Percentiles rank a stretch among this genome's conserved stretches.
Conservation (phyloP, 2,797 vertebrate species). For the Ambastaia sidthimunki region DNA sequence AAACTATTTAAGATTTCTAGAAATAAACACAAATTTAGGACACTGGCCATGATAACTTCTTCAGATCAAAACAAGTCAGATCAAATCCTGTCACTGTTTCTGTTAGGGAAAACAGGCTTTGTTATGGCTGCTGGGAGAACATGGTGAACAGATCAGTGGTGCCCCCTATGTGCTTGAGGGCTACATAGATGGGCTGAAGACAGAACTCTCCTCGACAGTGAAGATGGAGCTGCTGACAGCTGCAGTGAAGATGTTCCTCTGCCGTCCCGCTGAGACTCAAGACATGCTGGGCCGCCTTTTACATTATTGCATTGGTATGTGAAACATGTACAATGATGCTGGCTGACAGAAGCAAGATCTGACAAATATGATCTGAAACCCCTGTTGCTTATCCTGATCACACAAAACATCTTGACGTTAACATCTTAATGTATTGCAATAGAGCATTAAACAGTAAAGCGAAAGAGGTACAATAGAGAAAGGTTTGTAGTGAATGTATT, state of each 20-base stretch:
- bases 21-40: no score
- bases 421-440: no score
- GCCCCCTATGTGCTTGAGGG: slow-evolving; percentile 91
- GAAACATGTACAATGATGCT: no score
- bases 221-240: slow-evolving; percentile 92
- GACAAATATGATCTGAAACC: background rate
- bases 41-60: background rate
- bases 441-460: no score
- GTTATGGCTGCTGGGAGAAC: slow-evolving; percentile 90
- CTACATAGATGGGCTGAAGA: slow-evolving; percentile 86
- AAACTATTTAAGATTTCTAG: no score
- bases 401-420: no score
- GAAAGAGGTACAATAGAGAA: no score
- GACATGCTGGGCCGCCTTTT: slow-evolving; percentile 91
- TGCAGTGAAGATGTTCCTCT: slow-evolving; percentile 85
- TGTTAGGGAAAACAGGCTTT: slow-evolving; percentile 89
- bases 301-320: slow-evolving; percentile 86
- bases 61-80: background rate
- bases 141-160: slow-evolving; percentile 83
- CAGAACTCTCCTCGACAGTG: slow-evolving; percentile 80
- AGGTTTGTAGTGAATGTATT: no score
- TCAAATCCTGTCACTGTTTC: background rate
- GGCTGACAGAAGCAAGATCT: no score
- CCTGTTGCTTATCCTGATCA: no score
- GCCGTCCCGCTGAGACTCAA: slow-evolving; percentile 91